Conservation (phyloP, 2,113 vertebrate genomes). For the Hippoglossus stenolepis region DNA sequence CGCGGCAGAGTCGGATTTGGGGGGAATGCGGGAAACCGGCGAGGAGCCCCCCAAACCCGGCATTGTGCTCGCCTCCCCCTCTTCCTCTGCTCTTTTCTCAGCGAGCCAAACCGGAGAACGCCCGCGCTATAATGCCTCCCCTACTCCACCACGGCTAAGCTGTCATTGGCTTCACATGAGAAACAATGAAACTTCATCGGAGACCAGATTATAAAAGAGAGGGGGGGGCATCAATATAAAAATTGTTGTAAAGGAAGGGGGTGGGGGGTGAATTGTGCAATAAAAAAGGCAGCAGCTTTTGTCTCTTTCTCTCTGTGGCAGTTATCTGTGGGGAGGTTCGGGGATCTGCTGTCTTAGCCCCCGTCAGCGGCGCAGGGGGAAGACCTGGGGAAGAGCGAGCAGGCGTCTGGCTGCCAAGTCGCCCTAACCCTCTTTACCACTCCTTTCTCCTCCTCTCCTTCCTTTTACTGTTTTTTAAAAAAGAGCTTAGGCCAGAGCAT, state of each 20-base stretch:
- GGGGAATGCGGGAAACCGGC: constrained; percentile 44
- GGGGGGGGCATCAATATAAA: constrained; percentile 58
- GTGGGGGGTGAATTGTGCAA: constrained; percentile 42
- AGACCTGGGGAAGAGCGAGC: constrained; percentile 74
- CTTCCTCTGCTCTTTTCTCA: constrained; percentile 68
- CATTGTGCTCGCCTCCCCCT: constrained; percentile 73
- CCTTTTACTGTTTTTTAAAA: constrained; percentile 84
- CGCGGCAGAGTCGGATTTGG: constrained; percentile 65
- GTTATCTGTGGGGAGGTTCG: constrained; percentile 82
- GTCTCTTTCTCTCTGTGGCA: constrained; percentile 77
- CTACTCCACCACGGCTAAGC: constrained; percentile 84
- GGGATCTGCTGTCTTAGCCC: constrained; percentile 80
- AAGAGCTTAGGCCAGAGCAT: constrained; percentile 84
- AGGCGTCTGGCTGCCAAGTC: constrained; percentile 86
- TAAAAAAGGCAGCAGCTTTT: constrained; percentile 70
- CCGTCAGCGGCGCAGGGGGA: constrained; percentile 67
- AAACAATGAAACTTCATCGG: constrained; percentile 90
- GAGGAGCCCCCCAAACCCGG: constrained; percentile 66
- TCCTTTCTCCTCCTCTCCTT: constrained; percentile 41
- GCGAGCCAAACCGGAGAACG: constrained; percentile 79
- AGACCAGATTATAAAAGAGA: constrained; percentile 88
- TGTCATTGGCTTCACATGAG: constrained; percentile 85
- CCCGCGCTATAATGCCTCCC: constrained; percentile 77
- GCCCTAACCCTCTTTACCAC: constrained; percentile 80
- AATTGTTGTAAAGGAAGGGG: constrained; percentile 45